Evolutionary conservation across 2,888 invertebrate species (phyloP), one percentile per base, ranked within the genome.

Genomic region (Plagodis pulveraria): DNA sequence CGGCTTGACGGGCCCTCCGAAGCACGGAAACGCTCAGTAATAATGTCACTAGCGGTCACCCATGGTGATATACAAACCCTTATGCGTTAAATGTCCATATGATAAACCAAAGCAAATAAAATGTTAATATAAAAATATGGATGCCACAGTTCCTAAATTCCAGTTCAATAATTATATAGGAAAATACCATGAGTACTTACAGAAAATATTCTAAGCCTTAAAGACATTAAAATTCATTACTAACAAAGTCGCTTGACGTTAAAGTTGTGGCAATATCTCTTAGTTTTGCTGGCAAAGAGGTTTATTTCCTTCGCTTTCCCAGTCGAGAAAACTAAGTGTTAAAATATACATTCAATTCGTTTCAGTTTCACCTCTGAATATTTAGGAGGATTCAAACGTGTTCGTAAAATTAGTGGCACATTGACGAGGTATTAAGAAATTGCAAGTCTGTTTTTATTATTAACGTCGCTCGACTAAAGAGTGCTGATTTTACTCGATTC

Each of bases 201-300:
- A 38, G 9, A 9, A 9, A 9, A 38, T 9, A 38, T 38, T 6
- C 7, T 8, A 6, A 38, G 9, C 6, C n/a, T 41, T 6, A 10
- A 44, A 40, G 32, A 45, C 34, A 58, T 58, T 51, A 36, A 60
- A 67, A 66, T 67, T 65, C 56, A 62, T 63, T 59, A 63, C 58
- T 62, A 8, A 22, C 5, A 50, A 64, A 66, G 68, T 68, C 69
- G 65, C 71, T 68, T 71, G 71, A 70, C 74, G 69, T 63, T 50
- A 56, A 56, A 56, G 60, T 62, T 53, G 60, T 47, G 22, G 22
- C 61, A 66, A 65, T 58, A 56, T 54, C 53, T 59, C 48, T 58
- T 70, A 74, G 61, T 68, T 75, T 69, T 65, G 41, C 54, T 54
- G 62, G 62, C 57, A 68, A 69, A 73, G 68, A 63, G 63, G 61